phyloP scores from a whole-genome alignment of 2,888 invertebrate genomes.

The Cantharis rufa region DNA sequence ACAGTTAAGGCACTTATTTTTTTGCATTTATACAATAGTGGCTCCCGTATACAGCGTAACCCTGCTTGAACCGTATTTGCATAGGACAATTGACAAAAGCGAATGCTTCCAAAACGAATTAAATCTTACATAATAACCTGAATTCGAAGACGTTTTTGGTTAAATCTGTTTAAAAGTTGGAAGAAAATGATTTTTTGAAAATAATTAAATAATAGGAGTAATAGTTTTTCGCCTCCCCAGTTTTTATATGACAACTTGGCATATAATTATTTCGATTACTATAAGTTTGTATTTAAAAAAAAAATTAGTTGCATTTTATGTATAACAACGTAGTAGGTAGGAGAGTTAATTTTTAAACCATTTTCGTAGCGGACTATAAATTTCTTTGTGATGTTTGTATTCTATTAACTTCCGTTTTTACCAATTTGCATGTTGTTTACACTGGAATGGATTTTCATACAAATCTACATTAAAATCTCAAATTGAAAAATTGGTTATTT shows the following conservation, averaged over 20 bases:
- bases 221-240: too few species aligned
- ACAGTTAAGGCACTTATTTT: neutral
- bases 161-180: neutral
- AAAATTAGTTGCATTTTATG: neutral
- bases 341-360: constrained; percentile 25
- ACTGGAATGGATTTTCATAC: constrained; percentile 41
- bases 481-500: constrained; percentile 41
- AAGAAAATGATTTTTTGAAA: neutral
- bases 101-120: neutral
- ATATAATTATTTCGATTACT: too few species aligned
- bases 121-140: neutral
- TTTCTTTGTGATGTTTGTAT: constrained; percentile 42
- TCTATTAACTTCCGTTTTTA: constrained; percentile 44
- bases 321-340: neutral
- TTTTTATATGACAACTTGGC: too few species aligned
- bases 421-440: constrained; percentile 45
- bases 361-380: constrained; percentile 34
- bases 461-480: constrained; percentile 42
- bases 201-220: too few species aligned
- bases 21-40: neutral
- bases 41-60: neutral
- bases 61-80: neutral
- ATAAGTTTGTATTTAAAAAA: neutral
- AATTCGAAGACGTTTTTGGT: neutral
- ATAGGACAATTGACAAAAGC: neutral